Conservation (phyloP, 1,140 invertebrate genomes). For the Helicoverpa zea region DNA sequence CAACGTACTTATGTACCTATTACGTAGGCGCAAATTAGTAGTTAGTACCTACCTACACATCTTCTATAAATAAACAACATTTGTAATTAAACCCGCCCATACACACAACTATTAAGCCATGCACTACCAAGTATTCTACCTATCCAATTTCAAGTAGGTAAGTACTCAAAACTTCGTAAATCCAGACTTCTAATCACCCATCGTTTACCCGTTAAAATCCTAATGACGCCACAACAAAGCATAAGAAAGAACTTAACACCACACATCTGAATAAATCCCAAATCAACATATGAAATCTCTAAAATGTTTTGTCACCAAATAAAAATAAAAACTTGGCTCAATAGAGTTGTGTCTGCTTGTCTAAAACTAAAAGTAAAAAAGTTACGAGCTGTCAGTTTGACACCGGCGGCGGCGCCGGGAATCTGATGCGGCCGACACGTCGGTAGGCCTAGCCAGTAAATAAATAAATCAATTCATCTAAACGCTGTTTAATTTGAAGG, state of each 20-base stretch:
- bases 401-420: slow-evolving; percentile 71
- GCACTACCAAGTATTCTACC: not conserved
- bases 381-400: slow-evolving; percentile 75
- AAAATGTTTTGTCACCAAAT: slow-evolving; percentile 67
- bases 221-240: slow-evolving; percentile 43
- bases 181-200: slow-evolving; percentile 56
- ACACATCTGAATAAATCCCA: slow-evolving; percentile 55
- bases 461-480: slow-evolving; percentile 60
- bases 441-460: slow-evolving; percentile 72
- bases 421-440: slow-evolving; percentile 61
- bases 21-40: too few species aligned
- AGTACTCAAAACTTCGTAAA: slow-evolving; percentile 11
- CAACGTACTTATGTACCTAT: too few species aligned
- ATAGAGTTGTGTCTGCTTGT: slow-evolving; percentile 65
- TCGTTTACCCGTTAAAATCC: slow-evolving; percentile 32
- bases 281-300: slow-evolving; percentile 55
- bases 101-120: not conserved
- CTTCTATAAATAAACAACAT: not conserved
- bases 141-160: not conserved
- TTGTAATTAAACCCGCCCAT: not conserved
- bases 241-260: slow-evolving; percentile 36
- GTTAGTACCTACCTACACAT: not conserved
- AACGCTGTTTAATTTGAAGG: slow-evolving; percentile 43
- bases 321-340: slow-evolving; percentile 71
- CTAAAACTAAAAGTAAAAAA: slow-evolving; percentile 66